A percentile compares a stretch with the other conserved stretches of the same genome.
These are phyloP conservation scores for Folsomia candida DNA, from an alignment of 2,888 invertebrate genomes.

Conservation along the genomic window DNA sequence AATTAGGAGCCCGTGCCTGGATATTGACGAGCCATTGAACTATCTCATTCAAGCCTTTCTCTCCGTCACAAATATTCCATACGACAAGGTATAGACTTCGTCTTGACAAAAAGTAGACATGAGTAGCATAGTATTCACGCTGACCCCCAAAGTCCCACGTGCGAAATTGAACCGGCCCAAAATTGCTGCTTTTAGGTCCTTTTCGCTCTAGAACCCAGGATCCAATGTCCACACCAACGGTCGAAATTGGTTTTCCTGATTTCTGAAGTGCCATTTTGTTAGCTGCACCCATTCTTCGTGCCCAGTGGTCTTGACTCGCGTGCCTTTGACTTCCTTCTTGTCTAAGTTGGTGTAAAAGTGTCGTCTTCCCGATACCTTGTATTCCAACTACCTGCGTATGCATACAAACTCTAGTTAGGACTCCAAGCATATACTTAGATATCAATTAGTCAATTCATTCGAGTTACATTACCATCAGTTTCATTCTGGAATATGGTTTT, in stretches of 20 bases:
- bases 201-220: conserved; percentile 90
- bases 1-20: conserved; percentile 91
- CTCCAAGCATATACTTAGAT: too few species aligned
- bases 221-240: conserved; percentile 96
- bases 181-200: conserved; percentile 62
- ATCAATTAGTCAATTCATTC: too few species aligned
- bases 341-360: conserved; percentile 79
- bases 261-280: conserved; percentile 59
- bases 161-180: conserved; percentile 82
- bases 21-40: conserved; percentile 95
- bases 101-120: conserved; percentile 96
- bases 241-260: conserved; percentile 77
- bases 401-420: too few species aligned
- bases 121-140: conserved; percentile 95
- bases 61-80: conserved; percentile 91
- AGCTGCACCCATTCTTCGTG: conserved; percentile 77
- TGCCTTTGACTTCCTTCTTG: conserved; percentile 66
- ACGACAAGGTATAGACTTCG: conserved; percentile 91
- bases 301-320: conserved; percentile 67
- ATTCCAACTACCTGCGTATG: conserved; percentile 93
- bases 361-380: conserved; percentile 81
- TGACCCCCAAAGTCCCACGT: conserved; percentile 99
- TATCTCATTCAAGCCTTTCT: conserved; percentile 83
- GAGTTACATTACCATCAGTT: too few species aligned
- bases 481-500: conserved; percentile 89